Evolutionary conservation across 2,113 vertebrate genomes (phyloP), one percentile per base, ranked within the genome.

Genomic region (Oxygymnocypris stewartii): DNA sequence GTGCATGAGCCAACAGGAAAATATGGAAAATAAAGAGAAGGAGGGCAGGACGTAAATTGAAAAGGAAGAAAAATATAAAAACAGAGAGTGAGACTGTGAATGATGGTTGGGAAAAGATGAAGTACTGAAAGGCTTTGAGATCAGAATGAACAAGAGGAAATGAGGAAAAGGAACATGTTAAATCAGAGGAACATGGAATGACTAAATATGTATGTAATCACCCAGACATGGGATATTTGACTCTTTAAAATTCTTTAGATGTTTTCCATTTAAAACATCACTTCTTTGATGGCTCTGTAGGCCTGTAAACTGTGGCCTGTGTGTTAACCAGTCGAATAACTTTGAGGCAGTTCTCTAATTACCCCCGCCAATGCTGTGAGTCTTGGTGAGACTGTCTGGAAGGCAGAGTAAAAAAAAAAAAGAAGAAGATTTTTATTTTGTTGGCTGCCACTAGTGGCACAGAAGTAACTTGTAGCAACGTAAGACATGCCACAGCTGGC

Each of bases 41-140:
- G 63, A 71, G 31, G 20, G 44, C 44, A 82, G 87, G 85, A 88
- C 73, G 71, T 82, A 81, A 90, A 88, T 86, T 77, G 42, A 28
- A 78, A 47, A 80, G 75, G 37, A 77, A 87, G 16, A 82, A 71
- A 42, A 79, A 61, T 28, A 78, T 79, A 83, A 59, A 71, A 14
- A 83, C 20, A 67, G 35, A 73, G 35, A 71, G 16, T 3, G 18
- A 73, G 35, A 73, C 35, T 73, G 69, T 35, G 4, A 76, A 61
- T 3, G 59, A 82, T 11, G 23, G 44, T 28, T 57, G 47, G 49
- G 13, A 49, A 81, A 76, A 11, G 37, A 74, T 23, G 28, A 25
- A 59, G 79, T 35, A 40, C 6, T 40, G 40, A 7, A 61, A 44
- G 37, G 18, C 67, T 74, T 25, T 31, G 31, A 73, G 75, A 35